These are phyloP conservation scores for Frieseomelitta varia DNA, from an alignment of 1,140 invertebrate genomes.

Conservation along the genomic window DNA sequence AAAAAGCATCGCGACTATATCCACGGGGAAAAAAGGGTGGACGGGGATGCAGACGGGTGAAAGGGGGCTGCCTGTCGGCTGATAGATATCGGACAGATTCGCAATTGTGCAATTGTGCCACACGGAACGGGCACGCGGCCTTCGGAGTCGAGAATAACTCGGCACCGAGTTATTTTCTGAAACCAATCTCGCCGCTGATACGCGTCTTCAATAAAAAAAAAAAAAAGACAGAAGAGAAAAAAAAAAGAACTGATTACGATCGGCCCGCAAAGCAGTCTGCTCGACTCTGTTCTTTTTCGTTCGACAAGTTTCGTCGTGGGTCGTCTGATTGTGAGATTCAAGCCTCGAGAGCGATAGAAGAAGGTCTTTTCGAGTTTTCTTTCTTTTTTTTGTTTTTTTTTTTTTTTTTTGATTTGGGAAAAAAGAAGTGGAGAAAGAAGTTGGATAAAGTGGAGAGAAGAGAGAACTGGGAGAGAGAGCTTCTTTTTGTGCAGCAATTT, in stretches of 20 bases:
- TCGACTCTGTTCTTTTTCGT: no score
- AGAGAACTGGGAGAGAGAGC: no score
- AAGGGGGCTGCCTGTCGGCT: constrained; percentile 11
- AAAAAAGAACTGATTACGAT: neutral
- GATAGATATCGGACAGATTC: constrained; percentile 61
- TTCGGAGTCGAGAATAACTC: constrained; percentile 67
- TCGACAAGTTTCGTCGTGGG: neutral
- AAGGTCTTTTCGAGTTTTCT: no score
- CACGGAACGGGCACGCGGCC: constrained; percentile 61
- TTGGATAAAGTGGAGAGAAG: no score
- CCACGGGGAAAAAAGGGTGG: constrained; percentile 30
- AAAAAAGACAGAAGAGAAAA: no score
- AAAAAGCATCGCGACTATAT: neutral
- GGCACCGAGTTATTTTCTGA: constrained; percentile 44
- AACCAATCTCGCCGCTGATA: constrained; percentile 21
- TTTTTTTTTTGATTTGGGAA: neutral
- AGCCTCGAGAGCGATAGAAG: neutral
- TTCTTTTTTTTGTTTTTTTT: neutral
- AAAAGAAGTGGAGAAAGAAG: no score
- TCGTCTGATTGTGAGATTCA: neutral
- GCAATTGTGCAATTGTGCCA: constrained; percentile 38
- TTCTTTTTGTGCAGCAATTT: no score
- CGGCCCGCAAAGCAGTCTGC: neutral
- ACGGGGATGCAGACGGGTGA: neutral
- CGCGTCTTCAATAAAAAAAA: neutral